These are phyloP conservation scores for Saimiri boliviensis DNA, from an alignment of 2,113 vertebrate species.

Conservation along the genomic window DNA sequence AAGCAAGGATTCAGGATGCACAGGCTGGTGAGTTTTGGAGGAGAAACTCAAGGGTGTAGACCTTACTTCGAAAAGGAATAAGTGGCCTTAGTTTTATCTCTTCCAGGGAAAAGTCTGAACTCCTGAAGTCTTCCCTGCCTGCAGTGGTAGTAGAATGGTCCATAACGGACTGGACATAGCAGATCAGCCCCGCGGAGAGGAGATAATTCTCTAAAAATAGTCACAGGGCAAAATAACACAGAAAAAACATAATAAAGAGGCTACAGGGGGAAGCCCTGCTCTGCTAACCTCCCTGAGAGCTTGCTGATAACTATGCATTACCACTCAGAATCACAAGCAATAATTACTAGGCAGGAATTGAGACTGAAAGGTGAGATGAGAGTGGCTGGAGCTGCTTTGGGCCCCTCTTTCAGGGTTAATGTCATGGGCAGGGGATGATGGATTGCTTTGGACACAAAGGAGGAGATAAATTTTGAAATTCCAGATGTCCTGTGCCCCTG, in stretches of 20 bases:
- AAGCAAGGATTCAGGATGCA: not conserved
- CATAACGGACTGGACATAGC: not conserved
- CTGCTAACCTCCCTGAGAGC: constrained; percentile 45
- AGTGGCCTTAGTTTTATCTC: not conserved
- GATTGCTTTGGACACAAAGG: not conserved
- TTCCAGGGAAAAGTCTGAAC: not conserved
- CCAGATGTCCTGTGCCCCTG: not conserved
- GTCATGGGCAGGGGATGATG: not conserved
- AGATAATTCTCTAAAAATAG: constrained; percentile 24
- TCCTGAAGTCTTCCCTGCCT: not conserved
- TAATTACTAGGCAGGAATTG: constrained; percentile 56
- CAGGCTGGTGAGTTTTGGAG: not conserved
- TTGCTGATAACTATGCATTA: constrained; percentile 54
- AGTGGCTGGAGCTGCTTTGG: not conserved
- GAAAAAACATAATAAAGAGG: constrained; percentile 28
- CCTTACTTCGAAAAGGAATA: not conserved
- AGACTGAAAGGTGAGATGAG: constrained; percentile 51
- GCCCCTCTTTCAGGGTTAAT: not conserved
- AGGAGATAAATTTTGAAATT: not conserved
- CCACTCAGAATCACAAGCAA: constrained; percentile 6
- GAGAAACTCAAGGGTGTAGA: not conserved
- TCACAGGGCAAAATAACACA: not conserved
- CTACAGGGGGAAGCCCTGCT: not conserved
- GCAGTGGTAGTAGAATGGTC: rapidly evolving
- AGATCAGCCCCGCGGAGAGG: not conserved